Conservation (phyloP, 2,797 vertebrate genomes). For the Nasua narica region DNA sequence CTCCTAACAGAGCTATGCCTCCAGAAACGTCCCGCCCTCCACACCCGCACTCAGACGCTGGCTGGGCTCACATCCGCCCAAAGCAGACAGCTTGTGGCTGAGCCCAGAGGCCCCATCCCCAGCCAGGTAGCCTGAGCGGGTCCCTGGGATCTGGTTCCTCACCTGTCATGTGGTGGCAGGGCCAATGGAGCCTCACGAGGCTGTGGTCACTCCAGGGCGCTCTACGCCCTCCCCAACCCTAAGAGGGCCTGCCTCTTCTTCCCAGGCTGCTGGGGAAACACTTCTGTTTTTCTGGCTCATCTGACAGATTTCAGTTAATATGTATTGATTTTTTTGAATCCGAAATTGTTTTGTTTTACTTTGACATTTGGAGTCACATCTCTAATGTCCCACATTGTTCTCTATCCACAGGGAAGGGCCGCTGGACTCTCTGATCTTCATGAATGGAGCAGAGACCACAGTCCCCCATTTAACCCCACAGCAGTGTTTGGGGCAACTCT, state of each 20-base stretch:
- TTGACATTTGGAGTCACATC: background rate
- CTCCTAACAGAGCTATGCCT: background rate
- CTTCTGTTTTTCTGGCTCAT: background rate
- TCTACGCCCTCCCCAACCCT: background rate
- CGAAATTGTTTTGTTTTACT: background rate
- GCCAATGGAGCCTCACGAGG: background rate
- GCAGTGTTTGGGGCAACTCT: rapidly evolving
- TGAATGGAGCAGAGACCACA: background rate
- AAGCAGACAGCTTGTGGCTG: background rate
- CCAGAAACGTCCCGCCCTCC: background rate
- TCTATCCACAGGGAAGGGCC: background rate
- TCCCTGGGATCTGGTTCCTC: background rate
- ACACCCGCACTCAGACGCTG: background rate
- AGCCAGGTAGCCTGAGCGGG: rapidly evolving
- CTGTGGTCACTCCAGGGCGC: rapidly evolving
- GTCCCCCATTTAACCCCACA: background rate
- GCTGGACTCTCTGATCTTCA: too few species aligned
- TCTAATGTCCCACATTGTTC: background rate
- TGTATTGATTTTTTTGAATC: background rate
- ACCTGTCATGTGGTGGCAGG: rapidly evolving
- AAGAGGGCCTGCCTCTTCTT: too few species aligned
- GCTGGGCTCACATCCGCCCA: background rate
- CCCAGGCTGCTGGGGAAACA: background rate
- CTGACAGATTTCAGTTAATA: background rate
- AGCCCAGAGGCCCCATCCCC: background rate